phyloP scores from a whole-genome alignment of 2,113 vertebrate genomes.

The Ceyx melanurus region DNA sequence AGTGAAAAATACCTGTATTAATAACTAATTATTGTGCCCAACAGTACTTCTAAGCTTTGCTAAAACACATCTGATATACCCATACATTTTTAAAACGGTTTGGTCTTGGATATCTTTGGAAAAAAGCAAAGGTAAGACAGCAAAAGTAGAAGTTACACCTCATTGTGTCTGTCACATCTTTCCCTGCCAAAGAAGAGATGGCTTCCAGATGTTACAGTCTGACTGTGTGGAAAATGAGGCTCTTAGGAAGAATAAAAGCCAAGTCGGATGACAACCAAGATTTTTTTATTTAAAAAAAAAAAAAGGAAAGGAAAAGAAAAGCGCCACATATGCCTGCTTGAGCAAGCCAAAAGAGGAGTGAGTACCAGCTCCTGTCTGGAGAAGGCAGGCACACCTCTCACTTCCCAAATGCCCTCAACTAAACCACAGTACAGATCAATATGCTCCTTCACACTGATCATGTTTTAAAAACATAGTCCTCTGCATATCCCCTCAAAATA shows the following conservation, averaged over 20 bases:
- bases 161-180: constrained; percentile 6
- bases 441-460: background rate
- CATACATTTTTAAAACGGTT: background rate
- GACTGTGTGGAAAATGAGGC: constrained; percentile 7
- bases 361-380: background rate
- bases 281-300: background rate
- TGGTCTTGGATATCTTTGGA: background rate
- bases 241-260: constrained; percentile 47
- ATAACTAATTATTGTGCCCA: background rate
- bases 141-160: constrained; percentile 37
- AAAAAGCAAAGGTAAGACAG: background rate
- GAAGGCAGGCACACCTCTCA: background rate
- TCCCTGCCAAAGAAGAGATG: constrained; percentile 41
- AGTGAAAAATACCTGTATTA: background rate
- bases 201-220: constrained; percentile 58
- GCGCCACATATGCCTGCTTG: background rate
- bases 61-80: background rate
- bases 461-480: background rate
- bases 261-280: constrained; percentile 40
- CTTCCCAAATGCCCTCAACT: background rate
- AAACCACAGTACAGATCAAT: background rate
- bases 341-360: background rate
- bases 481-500: background rate
- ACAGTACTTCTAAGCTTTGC: background rate
- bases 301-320: background rate